phyloP scores from a whole-genome alignment of 37 sponge, comb jelly and placozoan genomes.

The Geodia barretti region DNA sequence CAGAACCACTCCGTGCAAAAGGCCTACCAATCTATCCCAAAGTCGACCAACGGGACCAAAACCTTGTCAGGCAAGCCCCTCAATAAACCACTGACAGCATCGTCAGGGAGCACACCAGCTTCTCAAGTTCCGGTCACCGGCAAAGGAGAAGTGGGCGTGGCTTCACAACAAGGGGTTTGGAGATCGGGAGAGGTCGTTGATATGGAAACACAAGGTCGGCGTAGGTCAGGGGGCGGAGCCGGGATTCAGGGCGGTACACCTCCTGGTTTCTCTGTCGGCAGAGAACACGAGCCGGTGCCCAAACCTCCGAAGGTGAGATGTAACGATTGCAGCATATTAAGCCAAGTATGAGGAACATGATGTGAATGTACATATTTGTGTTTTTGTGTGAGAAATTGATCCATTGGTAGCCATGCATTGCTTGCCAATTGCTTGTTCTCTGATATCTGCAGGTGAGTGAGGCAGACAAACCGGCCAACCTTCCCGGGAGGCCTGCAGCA shows the following conservation, averaged over 20 bases:
- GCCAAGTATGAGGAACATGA: no score
- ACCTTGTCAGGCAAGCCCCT: background rate
- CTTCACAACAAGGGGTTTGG: background rate
- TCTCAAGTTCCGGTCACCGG: background rate
- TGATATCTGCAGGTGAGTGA: no score
- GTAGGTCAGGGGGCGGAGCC: no score
- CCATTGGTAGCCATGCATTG: no score
- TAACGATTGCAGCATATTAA: no score
- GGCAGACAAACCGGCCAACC: no score
- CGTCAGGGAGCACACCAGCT: background rate
- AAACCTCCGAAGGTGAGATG: background rate
- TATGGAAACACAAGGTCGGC: background rate
- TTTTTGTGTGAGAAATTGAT: no score
- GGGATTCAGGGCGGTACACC: background rate
- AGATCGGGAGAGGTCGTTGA: background rate
- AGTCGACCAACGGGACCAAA: background rate
- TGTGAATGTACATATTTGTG: no score
- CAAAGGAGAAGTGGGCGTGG: background rate
- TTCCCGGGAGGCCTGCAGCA: no score
- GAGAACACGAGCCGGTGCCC: background rate
- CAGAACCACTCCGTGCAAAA: background rate
- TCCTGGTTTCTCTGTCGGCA: background rate
- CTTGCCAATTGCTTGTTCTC: no score
- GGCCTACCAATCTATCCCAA: background rate
- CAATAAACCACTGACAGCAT: no score